These are phyloP conservation scores for Carollia perspicillata DNA, from an alignment of 2,113 vertebrate genomes.

Conservation along the genomic window DNA sequence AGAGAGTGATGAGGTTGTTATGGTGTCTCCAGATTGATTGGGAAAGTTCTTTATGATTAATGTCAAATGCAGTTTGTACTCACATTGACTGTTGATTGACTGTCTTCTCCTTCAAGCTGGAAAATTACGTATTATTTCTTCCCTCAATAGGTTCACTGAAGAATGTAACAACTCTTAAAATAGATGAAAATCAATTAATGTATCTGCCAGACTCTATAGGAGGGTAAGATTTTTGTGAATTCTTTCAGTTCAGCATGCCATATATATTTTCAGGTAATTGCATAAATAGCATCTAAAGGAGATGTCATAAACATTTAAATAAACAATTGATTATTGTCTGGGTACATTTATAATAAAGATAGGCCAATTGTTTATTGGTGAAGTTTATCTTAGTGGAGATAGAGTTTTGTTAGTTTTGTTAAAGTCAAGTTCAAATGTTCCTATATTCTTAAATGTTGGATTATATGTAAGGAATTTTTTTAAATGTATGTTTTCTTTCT, in stretches of 20 bases:
- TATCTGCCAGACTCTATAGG: conserved; percentile 95
- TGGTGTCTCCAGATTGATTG: neutral
- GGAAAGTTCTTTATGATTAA: conserved; percentile 23
- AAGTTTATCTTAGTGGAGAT: conserved; percentile 23
- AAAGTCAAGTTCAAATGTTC: conserved; percentile 18
- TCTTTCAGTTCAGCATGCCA: neutral
- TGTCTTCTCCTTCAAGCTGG: conserved; percentile 39
- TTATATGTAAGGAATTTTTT: conserved; percentile 3
- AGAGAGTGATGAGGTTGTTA: neutral
- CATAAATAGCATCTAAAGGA: neutral
- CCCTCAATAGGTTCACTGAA: conserved; percentile 90
- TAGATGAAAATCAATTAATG: conserved; percentile 98
- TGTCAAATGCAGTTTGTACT: neutral
- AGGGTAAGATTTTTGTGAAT: conserved; percentile 87
- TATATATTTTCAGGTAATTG: conserved; percentile 21
- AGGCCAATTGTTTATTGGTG: neutral
- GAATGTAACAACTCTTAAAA: conserved; percentile 94
- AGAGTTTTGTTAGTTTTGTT: conserved; percentile 20
- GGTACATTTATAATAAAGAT: neutral
- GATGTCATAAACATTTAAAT: neutral
- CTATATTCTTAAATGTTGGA: conserved; percentile 12
- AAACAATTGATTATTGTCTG: conserved; percentile 14
- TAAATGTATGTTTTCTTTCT: conserved; percentile 1
- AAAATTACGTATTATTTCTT: conserved; percentile 63
- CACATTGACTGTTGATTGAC: neutral